Evolutionary conservation across 2,113 vertebrate species (phyloP), one percentile per base, ranked within the genome.

Genomic region (Podilymbus podiceps): DNA sequence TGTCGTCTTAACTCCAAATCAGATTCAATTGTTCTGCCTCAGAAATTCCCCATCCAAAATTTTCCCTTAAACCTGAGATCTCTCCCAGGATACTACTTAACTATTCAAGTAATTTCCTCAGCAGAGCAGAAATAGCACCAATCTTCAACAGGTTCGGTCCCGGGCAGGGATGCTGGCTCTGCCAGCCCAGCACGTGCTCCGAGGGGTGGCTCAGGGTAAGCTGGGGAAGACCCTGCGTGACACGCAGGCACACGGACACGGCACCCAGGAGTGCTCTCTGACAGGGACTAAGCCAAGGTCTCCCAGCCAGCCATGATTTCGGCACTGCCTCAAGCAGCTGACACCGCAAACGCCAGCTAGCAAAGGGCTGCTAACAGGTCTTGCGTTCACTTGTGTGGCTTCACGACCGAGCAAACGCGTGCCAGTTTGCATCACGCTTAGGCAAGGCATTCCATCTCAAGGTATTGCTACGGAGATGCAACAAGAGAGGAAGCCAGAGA

Each of bases 81-180:
- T 92, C 77, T 97, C 95, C 93, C 83, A 95, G 52, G 81, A 86
- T 66, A 23, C 95, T 90, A 93, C 93, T 97, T 95, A 80, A 79
- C 89, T 93, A 93, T 83, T 69, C 81, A 16, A 96, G 94, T 71
- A 60, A 97, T 94, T 97, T 97, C 91, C 89, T 97, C 95, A 79
- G 81, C 95, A 87, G 58, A 81, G 88, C 8, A 93, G 74, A 87
- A 81, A 95, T 68, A 91, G 62, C 75, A 77, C 14, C 8, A 14
- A 44, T 89, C 71, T 78, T 95, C 96, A 81, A 91, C 93, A 96
- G 75, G 89, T 97, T 91, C 14, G 1, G 72, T 52, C 58, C 87
- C 53, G 3, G 71, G 38, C 46, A 77, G 93, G 81, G 80, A 90
- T 25, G 55, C 73, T 3, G 72, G 52, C 63, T 79, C 42, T 42